These are phyloP conservation scores for Tenthredo mesomela DNA, from an alignment of 2,888 invertebrate species.

Conservation along the genomic window DNA sequence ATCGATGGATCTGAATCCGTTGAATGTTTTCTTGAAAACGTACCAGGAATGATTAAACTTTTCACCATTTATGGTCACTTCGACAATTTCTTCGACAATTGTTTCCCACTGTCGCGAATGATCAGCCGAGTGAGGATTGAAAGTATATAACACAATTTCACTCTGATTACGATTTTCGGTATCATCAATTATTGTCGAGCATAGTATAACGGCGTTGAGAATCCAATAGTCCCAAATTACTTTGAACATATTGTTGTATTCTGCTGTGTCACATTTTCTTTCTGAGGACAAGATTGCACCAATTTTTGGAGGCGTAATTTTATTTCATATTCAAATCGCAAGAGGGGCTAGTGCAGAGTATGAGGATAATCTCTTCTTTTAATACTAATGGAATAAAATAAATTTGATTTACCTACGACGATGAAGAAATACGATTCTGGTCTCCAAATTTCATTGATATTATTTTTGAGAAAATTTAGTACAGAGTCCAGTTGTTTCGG, in stretches of 20 bases:
- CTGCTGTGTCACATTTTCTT: neutral
- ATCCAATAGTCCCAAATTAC: slow-evolving; percentile 25
- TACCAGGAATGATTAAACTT: slow-evolving; percentile 36
- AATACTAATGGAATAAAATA: neutral
- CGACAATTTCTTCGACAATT: slow-evolving; percentile 7
- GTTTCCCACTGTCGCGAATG: slow-evolving; percentile 15
- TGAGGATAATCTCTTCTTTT: neutral
- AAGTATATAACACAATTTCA: slow-evolving; percentile 14
- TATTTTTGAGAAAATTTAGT: neutral
- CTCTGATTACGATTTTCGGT: neutral
- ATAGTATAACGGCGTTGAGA: slow-evolving; percentile 18
- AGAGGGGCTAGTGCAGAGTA: too few relatives aligned
- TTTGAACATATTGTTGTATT: slow-evolving; percentile 27
- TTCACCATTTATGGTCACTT: neutral
- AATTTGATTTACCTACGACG: neutral
- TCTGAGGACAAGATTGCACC: neutral
- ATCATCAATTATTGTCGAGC: neutral
- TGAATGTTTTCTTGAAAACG: neutral
- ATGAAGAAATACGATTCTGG: neutral
- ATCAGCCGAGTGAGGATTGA: slow-evolving; percentile 25
- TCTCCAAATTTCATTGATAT: neutral
- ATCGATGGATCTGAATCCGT: neutral
- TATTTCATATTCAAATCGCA: neutral
- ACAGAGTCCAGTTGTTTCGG: neutral
- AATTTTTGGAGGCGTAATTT: neutral